These are phyloP conservation scores for Pica pica DNA, from an alignment of 2,113 vertebrate genomes.

Conservation along the genomic window DNA sequence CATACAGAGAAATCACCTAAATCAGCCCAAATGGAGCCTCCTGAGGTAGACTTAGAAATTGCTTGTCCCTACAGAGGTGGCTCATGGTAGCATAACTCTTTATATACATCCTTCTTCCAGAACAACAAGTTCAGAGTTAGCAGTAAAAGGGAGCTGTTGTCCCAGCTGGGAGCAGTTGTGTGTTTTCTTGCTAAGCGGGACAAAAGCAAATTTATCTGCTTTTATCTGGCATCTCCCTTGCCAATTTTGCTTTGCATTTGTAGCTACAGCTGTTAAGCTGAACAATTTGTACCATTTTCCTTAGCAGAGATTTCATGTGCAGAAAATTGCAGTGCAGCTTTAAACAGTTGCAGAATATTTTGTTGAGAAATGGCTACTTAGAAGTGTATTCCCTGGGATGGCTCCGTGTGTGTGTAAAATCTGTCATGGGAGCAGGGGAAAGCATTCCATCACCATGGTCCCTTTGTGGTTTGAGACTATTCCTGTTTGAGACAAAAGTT, in stretches of 20 bases:
- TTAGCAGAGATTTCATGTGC: background rate
- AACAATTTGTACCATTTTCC: background rate
- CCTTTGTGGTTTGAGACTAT: background rate
- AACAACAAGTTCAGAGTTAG: background rate
- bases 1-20: rapidly evolving
- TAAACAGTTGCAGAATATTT: background rate
- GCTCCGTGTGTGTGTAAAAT: background rate
- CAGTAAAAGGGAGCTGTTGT: background rate
- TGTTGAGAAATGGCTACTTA: background rate
- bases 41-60: background rate
- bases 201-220: background rate
- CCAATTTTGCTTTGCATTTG: background rate
- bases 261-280: background rate
- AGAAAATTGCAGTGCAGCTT: background rate
- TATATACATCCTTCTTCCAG: background rate
- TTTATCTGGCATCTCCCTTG: background rate
- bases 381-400: background rate
- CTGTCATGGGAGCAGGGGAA: background rate
- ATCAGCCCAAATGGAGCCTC: background rate
- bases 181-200: background rate
- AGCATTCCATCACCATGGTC: background rate
- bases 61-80: background rate
- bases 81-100: rapidly evolving
- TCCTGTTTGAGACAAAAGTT: background rate
- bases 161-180: background rate